Evolutionary conservation across 2,888 invertebrate species (phyloP), one percentile per base, ranked within the genome.

Genomic region (Amblyjoppa proteus): DNA sequence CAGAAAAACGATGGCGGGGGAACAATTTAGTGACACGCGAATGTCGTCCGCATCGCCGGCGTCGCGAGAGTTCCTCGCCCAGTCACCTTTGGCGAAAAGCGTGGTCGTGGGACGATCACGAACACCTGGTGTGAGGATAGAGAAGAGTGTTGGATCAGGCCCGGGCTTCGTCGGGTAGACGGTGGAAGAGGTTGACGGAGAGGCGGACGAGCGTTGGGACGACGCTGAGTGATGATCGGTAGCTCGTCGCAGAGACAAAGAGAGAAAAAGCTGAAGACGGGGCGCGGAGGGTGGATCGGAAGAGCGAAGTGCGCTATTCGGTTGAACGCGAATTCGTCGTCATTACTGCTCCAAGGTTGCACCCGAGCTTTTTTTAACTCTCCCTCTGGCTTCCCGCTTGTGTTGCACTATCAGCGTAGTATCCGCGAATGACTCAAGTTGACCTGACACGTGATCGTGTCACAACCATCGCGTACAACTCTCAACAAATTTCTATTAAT

Each of bases 161-260:
- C 69, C 41, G 53, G 78, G 45, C 69, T 66, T 28, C 73, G 75
- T 71, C 74, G 83, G 83, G 75, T 28, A 70, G 61, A 34, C 41
- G 76, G 66, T 73, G 81, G 87, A 61, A 81, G 85, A 83, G 87
- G 87, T 88, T 90, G 89, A 89, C 87, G 89, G 87, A 89, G 89
- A 88, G 90, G 90, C 88, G 89, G 90, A 90, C 89, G 83, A 88
- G 90, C 87, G 83, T 77, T 85, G 87, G 88, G 89, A 87, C 88
- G 91, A 92, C 92, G 89, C 88, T 92, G 92, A 92, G 90, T 91
- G 92, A 93, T 92, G 92, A 92, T 91, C 91, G 89, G 90, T 89
- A 90, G 90, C 89, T 89, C 89, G 88, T 77, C 86, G 79, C 85
- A 81, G 81, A 85, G 87, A 88, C 88, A 88, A 87, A 87, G 88